Evolutionary conservation across 2,797 vertebrate genomes (phyloP).

Genomic region (Dromococcyx pavoninus): DNA sequence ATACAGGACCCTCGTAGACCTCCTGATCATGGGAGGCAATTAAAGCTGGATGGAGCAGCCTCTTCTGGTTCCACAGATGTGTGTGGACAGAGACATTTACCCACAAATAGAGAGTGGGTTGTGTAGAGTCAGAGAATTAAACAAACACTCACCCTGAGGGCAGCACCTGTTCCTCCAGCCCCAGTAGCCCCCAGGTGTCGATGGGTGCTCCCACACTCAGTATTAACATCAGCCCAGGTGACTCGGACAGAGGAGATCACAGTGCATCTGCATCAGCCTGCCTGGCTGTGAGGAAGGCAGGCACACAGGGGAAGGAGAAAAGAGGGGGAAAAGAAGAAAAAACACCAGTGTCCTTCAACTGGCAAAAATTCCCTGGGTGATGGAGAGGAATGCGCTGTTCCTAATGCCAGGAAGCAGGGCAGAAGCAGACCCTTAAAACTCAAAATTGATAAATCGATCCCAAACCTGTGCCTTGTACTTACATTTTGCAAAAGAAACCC

Average conservation of each 20-base stretch:
- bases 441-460: not conserved
- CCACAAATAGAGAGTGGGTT: not conserved
- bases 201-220: not conserved
- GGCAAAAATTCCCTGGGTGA: not conserved
- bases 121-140: not conserved
- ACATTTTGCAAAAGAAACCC: not conserved
- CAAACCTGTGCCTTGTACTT: not conserved
- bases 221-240: not conserved
- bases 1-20: not conserved
- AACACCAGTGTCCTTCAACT: not conserved
- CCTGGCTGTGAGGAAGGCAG: not conserved
- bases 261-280: not conserved
- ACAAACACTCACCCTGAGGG: not conserved
- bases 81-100: not conserved
- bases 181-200: not conserved
- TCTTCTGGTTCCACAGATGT: accelerated
- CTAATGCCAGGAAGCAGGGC: not conserved
- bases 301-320: not conserved
- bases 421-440: not conserved
- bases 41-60: not conserved
- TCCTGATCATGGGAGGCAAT: not conserved
- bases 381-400: not conserved
- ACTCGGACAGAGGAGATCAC: not conserved
- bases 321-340: accelerated
- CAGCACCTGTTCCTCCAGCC: not conserved